Evolutionary conservation across 2,113 vertebrate genomes (phyloP).

Genomic region (Phasianus colchicus): DNA sequence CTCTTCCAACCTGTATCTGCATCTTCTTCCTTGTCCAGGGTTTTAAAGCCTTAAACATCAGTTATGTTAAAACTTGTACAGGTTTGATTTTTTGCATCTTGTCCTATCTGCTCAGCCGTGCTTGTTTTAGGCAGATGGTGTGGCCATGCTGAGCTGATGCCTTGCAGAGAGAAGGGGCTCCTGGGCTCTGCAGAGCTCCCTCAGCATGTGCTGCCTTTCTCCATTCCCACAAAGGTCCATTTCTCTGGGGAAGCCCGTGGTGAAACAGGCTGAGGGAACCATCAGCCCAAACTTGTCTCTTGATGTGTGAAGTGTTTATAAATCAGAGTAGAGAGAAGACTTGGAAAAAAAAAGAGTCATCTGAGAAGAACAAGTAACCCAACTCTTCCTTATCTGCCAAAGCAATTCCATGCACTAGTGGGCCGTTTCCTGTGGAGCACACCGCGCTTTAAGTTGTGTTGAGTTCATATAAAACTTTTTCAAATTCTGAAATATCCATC

Average conservation of each 20-base stretch:
- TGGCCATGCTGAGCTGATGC: not conserved
- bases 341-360: conserved; percentile 17
- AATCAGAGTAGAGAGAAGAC: conserved; percentile 47
- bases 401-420: not conserved
- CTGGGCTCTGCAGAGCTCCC: not conserved
- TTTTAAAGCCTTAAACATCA: not conserved
- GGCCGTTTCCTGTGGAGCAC: not conserved
- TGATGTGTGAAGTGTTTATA: conserved; percentile 46
- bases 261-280: conserved; percentile 32
- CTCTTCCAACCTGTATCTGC: not conserved
- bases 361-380: conserved; percentile 33
- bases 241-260: conserved; percentile 37
- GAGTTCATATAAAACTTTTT: not conserved
- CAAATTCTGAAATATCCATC: not conserved
- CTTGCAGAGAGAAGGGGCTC: conserved; percentile 2
- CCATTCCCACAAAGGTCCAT: conserved; percentile 45
- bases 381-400: conserved; percentile 8
- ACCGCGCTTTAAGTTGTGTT: not conserved
- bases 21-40: not conserved
- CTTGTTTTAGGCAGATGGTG: not conserved
- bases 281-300: conserved; percentile 21
- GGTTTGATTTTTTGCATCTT: not conserved
- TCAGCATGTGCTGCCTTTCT: conserved; percentile 24
- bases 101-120: not conserved
- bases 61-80: not conserved